These are phyloP conservation scores for Papilio aristodemus DNA, from an alignment of 1,140 invertebrate genomes.

Conservation along the genomic window DNA sequence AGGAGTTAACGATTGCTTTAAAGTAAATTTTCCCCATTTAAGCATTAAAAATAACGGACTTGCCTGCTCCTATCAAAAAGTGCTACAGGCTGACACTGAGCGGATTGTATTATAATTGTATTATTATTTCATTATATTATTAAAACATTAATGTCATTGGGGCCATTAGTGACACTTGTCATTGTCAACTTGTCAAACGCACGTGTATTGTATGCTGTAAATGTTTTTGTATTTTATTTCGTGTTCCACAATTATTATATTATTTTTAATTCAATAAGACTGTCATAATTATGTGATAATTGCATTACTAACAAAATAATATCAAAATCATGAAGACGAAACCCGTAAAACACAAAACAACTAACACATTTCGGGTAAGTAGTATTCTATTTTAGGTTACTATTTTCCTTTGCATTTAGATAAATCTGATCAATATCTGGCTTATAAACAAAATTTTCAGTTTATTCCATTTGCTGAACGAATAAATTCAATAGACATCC, in stretches of 20 bases:
- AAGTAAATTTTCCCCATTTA: no score
- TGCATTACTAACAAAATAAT: constrained; percentile 36
- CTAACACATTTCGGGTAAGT: constrained; percentile 90
- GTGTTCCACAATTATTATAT: not conserved
- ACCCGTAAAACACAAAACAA: constrained; percentile 88
- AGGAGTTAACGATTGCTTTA: no score
- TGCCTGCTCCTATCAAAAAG: no score
- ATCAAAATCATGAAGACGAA: constrained; percentile 86
- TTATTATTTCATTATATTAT: no score
- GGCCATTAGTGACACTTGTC: no score
- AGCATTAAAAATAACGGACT: no score
- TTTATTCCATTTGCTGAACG: constrained; percentile 93
- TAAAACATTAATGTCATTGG: no score
- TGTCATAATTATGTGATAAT: not conserved
- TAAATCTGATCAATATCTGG: constrained; percentile 29
- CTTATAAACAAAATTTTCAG: constrained; percentile 81
- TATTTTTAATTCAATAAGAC: not conserved
- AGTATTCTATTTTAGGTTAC: constrained; percentile 42
- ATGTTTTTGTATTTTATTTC: constrained; percentile 7
- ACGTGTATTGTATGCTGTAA: constrained; percentile 13
- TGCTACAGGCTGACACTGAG: no score
- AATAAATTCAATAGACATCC: constrained; percentile 90
- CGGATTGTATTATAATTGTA: no score
- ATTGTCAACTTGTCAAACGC: constrained; percentile 23
- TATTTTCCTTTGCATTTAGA: constrained; percentile 22